Evolutionary conservation across 2,888 invertebrate species (phyloP).

Genomic region (Eulithis testata): DNA sequence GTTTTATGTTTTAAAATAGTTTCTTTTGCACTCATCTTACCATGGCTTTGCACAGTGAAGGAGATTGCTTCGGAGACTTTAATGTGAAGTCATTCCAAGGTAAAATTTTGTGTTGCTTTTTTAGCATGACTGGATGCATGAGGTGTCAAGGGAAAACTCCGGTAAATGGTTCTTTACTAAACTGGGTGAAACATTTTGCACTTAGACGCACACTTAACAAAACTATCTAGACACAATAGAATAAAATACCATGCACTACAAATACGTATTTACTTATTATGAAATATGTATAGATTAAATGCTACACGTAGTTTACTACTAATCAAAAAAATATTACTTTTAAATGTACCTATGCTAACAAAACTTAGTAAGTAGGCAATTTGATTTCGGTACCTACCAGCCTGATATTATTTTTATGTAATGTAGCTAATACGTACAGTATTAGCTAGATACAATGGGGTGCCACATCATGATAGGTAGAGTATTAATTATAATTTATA

Average conservation of each 20-base stretch:
- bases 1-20: constrained; percentile 52
- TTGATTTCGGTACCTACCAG: constrained; percentile 2
- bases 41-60: constrained; percentile 79
- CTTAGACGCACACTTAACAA: constrained; percentile 39
- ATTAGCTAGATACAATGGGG: constrained; percentile 15
- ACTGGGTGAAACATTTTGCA: constrained; percentile 34
- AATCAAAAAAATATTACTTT: constrained; percentile 13
- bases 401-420: constrained; percentile 6
- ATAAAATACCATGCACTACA: constrained; percentile 74
- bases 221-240: constrained; percentile 43
- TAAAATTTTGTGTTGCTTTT: constrained; percentile 81
- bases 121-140: constrained; percentile 71
- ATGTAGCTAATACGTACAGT: too few relatives aligned
- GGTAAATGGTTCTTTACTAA: constrained; percentile 32
- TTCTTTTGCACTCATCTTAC: constrained; percentile 70
- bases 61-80: constrained; percentile 74
- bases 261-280: constrained; percentile 13
- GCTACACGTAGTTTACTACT: constrained; percentile 6
- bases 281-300: constrained; percentile 9
- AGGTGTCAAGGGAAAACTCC: constrained; percentile 50
- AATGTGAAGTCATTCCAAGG: constrained; percentile 72
- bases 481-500: constrained; percentile 14
- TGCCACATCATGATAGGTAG: constrained; percentile 7
- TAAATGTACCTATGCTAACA: constrained; percentile 26
- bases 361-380: constrained; percentile 10